These are phyloP conservation scores for Lomographa bimaculata DNA, from an alignment of 2,888 invertebrate species.

Conservation along the genomic window DNA sequence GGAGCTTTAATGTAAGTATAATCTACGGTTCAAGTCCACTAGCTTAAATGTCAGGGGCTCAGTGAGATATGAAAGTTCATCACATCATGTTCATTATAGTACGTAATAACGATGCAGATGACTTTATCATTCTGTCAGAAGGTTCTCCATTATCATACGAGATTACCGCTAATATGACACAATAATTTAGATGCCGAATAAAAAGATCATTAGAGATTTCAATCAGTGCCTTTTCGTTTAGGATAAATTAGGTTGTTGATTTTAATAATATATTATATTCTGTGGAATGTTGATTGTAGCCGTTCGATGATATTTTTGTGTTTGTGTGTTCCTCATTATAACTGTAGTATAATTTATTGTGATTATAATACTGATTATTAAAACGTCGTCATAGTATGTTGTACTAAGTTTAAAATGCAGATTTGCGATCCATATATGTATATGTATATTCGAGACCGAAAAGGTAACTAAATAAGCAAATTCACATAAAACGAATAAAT, in stretches of 20 bases:
- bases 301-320: constrained; percentile 5
- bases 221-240: constrained; percentile 23
- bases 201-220: constrained; percentile 25
- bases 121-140: constrained; percentile 69
- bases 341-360: constrained; percentile 2
- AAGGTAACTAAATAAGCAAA: too few species aligned
- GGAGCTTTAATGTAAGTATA: constrained; percentile 59
- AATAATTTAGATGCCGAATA: constrained; percentile 27
- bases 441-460: too few species aligned
- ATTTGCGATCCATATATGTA: too few species aligned
- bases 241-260: constrained; percentile 14
- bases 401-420: too few species aligned
- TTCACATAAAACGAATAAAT: too few species aligned
- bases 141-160: constrained; percentile 64
- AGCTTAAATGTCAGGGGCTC: constrained; percentile 72
- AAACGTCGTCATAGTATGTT: too few species aligned
- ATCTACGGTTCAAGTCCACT: constrained; percentile 60
- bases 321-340: constrained; percentile 9
- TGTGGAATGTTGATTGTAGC: constrained; percentile 14
- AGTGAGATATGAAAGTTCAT: constrained; percentile 73
- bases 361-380: too few species aligned
- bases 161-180: constrained; percentile 37
- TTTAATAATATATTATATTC: constrained; percentile 16
- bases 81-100: constrained; percentile 74
- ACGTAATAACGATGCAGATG: constrained; percentile 72